Conservation (phyloP, 2,113 vertebrate species). For the Seriola quinqueradiata region DNA sequence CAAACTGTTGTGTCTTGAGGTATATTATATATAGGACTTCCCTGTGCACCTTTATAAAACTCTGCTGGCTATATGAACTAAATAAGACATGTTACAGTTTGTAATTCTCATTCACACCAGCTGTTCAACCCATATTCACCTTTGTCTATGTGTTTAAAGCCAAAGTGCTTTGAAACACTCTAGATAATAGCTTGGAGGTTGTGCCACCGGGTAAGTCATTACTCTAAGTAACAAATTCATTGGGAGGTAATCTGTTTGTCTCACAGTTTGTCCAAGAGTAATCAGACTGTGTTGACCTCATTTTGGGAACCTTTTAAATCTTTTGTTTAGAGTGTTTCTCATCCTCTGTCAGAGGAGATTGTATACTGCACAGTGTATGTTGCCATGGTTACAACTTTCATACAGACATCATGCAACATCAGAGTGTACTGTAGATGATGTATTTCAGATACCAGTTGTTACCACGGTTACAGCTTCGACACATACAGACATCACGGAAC, state of each 20-base stretch:
- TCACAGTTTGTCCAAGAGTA: neutral
- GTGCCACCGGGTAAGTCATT: neutral
- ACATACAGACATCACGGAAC: no score
- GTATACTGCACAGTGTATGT: neutral
- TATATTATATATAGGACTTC: neutral
- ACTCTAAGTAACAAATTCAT: neutral
- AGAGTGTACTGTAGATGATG: neutral
- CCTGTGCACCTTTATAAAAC: neutral
- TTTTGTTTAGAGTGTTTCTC: neutral
- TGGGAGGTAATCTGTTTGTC: slow-evolving; percentile 2
- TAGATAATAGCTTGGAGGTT: neutral
- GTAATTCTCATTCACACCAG: slow-evolving; percentile 18
- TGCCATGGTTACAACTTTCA: slow-evolving; percentile 35
- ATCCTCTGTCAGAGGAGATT: neutral
- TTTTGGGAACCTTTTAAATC: neutral
- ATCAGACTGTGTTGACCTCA: slow-evolving; percentile 13
- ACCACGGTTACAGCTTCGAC: slow-evolving; percentile 22
- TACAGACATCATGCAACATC: neutral
- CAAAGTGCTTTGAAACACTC: slow-evolving; percentile 5
- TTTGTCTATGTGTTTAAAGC: neutral
- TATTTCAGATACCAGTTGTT: neutral
- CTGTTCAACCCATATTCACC: neutral
- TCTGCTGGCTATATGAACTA: neutral
- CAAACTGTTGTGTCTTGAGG: neutral
- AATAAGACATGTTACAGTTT: slow-evolving; percentile 9